Evolutionary conservation across 2,888 invertebrate species (phyloP), one percentile per base, ranked within the genome.

Genomic region (Sphecodes monilicornis): DNA sequence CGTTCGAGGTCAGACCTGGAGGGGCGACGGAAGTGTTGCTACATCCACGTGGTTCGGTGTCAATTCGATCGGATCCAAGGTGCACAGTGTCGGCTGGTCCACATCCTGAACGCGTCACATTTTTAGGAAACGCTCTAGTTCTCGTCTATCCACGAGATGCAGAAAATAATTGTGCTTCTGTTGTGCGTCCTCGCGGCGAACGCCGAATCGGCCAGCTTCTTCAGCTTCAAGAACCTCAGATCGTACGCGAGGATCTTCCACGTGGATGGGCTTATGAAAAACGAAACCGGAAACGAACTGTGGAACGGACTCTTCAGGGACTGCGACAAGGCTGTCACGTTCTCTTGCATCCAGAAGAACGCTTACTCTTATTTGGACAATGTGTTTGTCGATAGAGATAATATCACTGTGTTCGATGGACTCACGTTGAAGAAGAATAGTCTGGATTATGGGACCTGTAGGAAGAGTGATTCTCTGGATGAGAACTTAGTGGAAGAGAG

Each of bases 281-380:
- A 94, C 84, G 92, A 92, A 6, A 92, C 91, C 22, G 93, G 92
- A 88, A 97, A 97, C 88, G 95, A 96, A 85, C 95, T 98, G 75
- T 98, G 98, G 98, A 96, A 96, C 89, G 96, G 96, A 82, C 96
- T 98, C 86, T 95, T 97, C 77, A 96, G 96, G 86, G 97, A 97
- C 92, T 98, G 98, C 93, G 96, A 96, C 70, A 95, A 95, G 18
- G 95, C 96, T 76, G 96, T 97, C 29, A 96, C 97, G 84, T 95
- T 97, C 92, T 96, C 96, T 88, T 98, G 98, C 93, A 96, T 98
- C 79, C 97, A 97, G 91, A 97, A 97, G 91, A 97, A 97, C 92
- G 96, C 98, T 50, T 97, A 97, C 92, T 95, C 96, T n/a, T 98
- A 97, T 91, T 94, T 98, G 85, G 96, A 97, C 88, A 96, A 96